Base-by-base conservation (phyloP, 2,797 vertebrate genomes). In the Cuculus canorus region DNA sequence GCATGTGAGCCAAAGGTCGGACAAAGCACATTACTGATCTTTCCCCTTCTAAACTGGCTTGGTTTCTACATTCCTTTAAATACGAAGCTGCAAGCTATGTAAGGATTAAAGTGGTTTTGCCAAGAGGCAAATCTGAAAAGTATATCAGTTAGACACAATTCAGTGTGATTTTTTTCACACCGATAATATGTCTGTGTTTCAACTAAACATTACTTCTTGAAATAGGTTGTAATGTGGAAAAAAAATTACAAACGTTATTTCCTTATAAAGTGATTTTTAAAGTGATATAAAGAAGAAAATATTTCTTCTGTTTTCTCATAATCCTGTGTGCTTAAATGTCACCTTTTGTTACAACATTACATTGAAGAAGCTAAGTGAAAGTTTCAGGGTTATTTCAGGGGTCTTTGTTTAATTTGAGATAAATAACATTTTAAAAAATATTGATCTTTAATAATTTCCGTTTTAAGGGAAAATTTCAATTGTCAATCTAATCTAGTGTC, bases 31-130 rank as follows among this genome's bases (percentile, higher is more conserved):
- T 50, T 82, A 86, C 63, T 64, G 47, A 59, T 80, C 33, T 69
- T 86, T 56, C 56, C 27, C 41, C 11, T 73, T 66, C 41, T 52
- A 83, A 88, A 72, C 11, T 56, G 48, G 2, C 3, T 83, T 57
- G 13, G 3, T 72, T 83, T 78, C 37, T 78, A 47, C 24, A 48
- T 57, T 77, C 17, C 18, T 85, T 72, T 90, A 81, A 91, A 88
- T 7, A 50, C 0, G 1, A 81, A 75, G 9, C 52, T 84, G 27
- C 50, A 95, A 83, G 45, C 6, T 50, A 28, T 18, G 13, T 17
- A 33, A 82, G 50, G 45, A 90, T 83, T 93, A 68, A 87, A 28
- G 19, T 48, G 35, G 73, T 92, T 92, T 92, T 82, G 5, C 18
- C 45, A 75, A 92, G 71, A 79, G 63, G 17, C 7, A 68, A 33